Evolutionary conservation across 2,797 vertebrate genomes (phyloP).

Genomic region (Falco berigora): DNA sequence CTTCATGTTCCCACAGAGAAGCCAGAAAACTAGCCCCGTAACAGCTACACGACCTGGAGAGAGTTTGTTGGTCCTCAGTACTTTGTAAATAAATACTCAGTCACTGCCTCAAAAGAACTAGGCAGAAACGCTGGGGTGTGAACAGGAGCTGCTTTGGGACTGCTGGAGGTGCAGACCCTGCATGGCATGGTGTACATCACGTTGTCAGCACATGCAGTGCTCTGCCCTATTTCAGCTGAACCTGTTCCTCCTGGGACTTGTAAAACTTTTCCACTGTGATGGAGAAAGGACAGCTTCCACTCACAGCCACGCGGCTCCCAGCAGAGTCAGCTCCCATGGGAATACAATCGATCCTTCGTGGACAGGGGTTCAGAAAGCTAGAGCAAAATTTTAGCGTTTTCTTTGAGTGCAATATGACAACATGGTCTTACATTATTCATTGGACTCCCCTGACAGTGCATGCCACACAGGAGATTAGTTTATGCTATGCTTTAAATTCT

Average conservation of each 20-base stretch:
- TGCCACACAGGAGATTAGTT: neutral
- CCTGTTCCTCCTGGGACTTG: neutral
- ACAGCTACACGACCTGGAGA: neutral
- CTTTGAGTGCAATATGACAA: neutral
- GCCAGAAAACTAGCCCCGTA: neutral
- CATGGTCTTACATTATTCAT: neutral
- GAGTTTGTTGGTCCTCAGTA: neutral
- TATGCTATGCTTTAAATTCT: neutral
- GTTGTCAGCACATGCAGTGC: neutral
- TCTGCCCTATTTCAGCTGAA: neutral
- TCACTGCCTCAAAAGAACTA: neutral
- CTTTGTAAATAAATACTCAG: neutral
- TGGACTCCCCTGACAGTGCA: neutral
- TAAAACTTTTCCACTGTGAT: neutral
- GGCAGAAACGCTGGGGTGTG: neutral
- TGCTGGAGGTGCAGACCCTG: neutral
- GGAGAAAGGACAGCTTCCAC: neutral
- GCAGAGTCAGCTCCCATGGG: neutral
- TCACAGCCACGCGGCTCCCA: neutral
- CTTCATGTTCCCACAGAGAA: too few species aligned
- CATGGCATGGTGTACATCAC: neutral
- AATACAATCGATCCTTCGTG: accelerated
- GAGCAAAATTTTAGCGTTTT: neutral
- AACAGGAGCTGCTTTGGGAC: neutral
- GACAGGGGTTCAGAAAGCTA: neutral